Percentiles rank a stretch among this genome's conserved stretches.
Evolutionary conservation across 2,113 vertebrate species (phyloP).

Genomic region (Toxostoma redivivum): DNA sequence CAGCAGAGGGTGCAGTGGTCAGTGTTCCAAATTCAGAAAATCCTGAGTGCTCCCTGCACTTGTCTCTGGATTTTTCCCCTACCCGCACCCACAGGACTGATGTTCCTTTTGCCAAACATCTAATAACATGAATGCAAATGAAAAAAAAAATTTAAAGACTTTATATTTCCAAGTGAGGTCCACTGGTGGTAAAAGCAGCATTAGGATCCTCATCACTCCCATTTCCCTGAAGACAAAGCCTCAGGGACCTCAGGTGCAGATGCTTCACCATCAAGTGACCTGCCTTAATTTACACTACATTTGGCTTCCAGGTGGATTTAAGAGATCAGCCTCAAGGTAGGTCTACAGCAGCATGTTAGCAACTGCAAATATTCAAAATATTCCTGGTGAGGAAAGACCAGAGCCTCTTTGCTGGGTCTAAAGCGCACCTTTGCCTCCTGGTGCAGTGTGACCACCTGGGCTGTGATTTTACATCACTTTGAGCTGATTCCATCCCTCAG

Average conservation of each 20-base stretch:
- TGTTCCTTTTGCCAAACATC: neutral
- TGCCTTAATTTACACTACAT: neutral
- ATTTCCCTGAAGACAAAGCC: neutral
- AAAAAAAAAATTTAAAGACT: neutral
- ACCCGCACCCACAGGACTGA: no score
- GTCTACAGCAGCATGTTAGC: accelerated
- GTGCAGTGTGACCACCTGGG: neutral
- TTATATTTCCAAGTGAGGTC: neutral
- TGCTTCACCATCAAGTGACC: neutral
- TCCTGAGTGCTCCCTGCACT: neutral
- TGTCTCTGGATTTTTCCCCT: neutral
- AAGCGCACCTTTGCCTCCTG: neutral
- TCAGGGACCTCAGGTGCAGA: neutral
- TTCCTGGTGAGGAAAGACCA: neutral
- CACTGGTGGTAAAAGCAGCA: neutral
- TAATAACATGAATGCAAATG: neutral
- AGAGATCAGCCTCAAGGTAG: neutral
- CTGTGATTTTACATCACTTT: neutral
- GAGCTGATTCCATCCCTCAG: neutral
- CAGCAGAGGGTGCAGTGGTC: neutral
- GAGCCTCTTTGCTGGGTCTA: neutral
- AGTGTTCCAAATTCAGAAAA: neutral
- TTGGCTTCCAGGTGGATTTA: neutral
- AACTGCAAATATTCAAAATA: neutral
- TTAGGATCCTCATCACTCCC: neutral